Percentiles rank a stretch among this genome's conserved stretches.
Conservation (phyloP, 1,140 invertebrate species). For the Kradibia gibbosae region DNA sequence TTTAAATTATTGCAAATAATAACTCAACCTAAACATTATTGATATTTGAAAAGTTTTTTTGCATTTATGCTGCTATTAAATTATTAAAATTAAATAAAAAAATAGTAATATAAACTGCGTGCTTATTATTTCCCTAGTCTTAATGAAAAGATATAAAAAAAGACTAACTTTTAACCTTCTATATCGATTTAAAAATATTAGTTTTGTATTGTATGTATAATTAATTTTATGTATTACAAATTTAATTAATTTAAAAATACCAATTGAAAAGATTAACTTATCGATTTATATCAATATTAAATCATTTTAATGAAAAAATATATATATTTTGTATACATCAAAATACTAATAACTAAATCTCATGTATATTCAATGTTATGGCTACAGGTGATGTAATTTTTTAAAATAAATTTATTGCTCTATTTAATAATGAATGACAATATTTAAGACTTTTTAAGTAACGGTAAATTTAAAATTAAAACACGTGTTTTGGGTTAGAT, state of each 20-base stretch:
- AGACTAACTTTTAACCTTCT: slow-evolving; percentile 4
- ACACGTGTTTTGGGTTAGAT: too few species aligned
- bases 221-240: neutral
- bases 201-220: neutral
- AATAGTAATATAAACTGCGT: too few species aligned
- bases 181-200: neutral
- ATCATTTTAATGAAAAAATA: neutral
- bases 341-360: neutral
- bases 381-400: slow-evolving; percentile 45
- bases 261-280: neutral
- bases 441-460: too few species aligned
- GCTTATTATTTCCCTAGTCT: neutral
- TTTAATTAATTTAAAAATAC: neutral
- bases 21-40: too few species aligned
- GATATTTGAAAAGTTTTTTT: too few species aligned
- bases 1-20: too few species aligned
- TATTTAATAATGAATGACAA: too few species aligned
- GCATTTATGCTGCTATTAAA: too few species aligned
- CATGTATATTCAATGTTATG: neutral
- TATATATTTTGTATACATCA: neutral
- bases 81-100: too few species aligned
- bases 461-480: too few species aligned
- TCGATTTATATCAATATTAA: neutral
- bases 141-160: neutral
- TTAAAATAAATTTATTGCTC: too few species aligned